Conservation (phyloP, 2,113 vertebrate species). For the Amphilophus citrinellus region DNA sequence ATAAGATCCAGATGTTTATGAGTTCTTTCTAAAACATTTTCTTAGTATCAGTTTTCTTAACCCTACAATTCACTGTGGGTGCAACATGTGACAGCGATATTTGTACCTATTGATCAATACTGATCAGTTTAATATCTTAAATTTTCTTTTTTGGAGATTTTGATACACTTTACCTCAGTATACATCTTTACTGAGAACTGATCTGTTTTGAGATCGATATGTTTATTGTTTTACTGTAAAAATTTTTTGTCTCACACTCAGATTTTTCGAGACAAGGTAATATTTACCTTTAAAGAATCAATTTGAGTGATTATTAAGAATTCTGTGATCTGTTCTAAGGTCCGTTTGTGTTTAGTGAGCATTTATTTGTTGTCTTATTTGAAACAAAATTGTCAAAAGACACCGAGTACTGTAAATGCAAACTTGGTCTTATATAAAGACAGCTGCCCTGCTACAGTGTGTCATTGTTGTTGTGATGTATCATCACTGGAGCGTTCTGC, state of each 20-base stretch:
- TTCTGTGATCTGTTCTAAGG: constrained; percentile 19
- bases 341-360: not conserved
- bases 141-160: not conserved
- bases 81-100: not conserved
- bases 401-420: not conserved
- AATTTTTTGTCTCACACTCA: not conserved
- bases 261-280: not conserved
- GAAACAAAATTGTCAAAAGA: not conserved
- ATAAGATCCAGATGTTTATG: not conserved
- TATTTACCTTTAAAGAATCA: not conserved
- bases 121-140: not conserved
- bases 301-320: not conserved
- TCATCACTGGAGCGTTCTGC: constrained; percentile 23
- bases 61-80: not conserved
- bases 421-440: constrained; percentile 18
- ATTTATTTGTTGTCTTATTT: not conserved
- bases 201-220: not conserved
- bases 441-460: constrained; percentile 14
- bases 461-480: constrained; percentile 51
- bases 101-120: not conserved
- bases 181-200: too few relatives aligned
- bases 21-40: not conserved
- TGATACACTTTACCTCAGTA: too few relatives aligned
- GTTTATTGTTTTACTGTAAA: not conserved
- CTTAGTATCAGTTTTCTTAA: not conserved